phyloP scores from a whole-genome alignment of 2,797 vertebrate genomes.

The Crocodylus rhombifer region DNA sequence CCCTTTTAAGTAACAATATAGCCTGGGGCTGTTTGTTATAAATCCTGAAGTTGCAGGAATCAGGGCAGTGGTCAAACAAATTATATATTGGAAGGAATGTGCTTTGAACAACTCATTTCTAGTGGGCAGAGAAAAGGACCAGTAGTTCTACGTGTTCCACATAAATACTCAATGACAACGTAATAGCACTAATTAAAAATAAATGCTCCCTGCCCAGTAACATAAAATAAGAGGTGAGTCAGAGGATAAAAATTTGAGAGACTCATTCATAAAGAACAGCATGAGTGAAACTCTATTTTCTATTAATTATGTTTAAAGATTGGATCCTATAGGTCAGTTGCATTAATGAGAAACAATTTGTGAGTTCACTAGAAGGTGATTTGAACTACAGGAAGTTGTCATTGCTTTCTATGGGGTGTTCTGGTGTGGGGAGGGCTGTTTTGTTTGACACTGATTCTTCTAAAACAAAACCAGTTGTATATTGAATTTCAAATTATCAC shows the following conservation, averaged over 20 bases:
- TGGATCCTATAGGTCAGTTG: not conserved
- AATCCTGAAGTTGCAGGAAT: not conserved
- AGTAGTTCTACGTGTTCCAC: not conserved
- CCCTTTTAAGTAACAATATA: not conserved
- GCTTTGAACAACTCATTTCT: not conserved
- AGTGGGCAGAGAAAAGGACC: not conserved
- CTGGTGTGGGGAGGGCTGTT: not conserved
- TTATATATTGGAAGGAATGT: not conserved
- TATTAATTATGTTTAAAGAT: not conserved
- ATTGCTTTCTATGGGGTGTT: not conserved
- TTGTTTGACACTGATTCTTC: not conserved
- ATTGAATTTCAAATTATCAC: not conserved
- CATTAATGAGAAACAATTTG: not conserved
- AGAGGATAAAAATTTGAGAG: not conserved
- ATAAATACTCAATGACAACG: not conserved
- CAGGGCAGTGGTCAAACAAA: not conserved
- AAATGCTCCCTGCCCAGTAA: not conserved
- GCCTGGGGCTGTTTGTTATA: accelerated
- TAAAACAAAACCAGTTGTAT: not conserved
- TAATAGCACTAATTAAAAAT: not conserved
- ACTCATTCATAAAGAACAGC: not conserved
- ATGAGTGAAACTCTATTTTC: not conserved
- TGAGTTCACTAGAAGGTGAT: not conserved
- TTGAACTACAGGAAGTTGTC: not conserved
- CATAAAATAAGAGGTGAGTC: not conserved